phyloP scores from a whole-genome alignment of 2,113 vertebrate genomes.

The Marmota flaviventris region DNA sequence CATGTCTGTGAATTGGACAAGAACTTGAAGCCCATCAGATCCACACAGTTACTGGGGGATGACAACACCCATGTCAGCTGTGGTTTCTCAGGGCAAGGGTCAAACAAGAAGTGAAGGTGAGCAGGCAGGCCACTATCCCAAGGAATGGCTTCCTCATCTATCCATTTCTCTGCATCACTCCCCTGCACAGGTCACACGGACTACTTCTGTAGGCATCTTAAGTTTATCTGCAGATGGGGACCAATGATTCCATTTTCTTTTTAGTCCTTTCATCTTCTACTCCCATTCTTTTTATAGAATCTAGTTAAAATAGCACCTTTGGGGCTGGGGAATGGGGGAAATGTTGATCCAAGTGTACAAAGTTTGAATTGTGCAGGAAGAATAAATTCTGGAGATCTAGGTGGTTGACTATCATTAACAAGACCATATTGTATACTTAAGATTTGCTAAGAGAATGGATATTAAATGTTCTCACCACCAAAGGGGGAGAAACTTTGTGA shows the following conservation, averaged over 20 bases:
- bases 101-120: constrained; percentile 93
- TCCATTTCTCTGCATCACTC: constrained; percentile 57
- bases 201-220: constrained; percentile 75
- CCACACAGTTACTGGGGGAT: constrained; percentile 96
- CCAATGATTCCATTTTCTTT: constrained; percentile 5
- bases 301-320: constrained; percentile 52
- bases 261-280: constrained; percentile 41
- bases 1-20: constrained; percentile 95
- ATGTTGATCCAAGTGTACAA: neutral
- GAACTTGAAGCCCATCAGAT: constrained; percentile 95
- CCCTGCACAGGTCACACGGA: constrained; percentile 80
- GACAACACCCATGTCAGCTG: constrained; percentile 96
- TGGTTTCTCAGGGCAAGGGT: constrained; percentile 96
- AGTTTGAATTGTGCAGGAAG: neutral
- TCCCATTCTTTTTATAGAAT: constrained; percentile 40
- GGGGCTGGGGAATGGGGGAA: neutral
- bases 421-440: neutral
- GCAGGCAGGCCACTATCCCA: neutral
- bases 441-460: neutral
- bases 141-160: neutral
- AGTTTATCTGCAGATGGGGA: constrained; percentile 73
- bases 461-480: neutral
- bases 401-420: neutral
- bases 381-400: neutral
- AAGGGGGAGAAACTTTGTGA: neutral